Base-by-base conservation (phyloP, 2,113 vertebrate species). In the Diphyllodes magnificus region DNA sequence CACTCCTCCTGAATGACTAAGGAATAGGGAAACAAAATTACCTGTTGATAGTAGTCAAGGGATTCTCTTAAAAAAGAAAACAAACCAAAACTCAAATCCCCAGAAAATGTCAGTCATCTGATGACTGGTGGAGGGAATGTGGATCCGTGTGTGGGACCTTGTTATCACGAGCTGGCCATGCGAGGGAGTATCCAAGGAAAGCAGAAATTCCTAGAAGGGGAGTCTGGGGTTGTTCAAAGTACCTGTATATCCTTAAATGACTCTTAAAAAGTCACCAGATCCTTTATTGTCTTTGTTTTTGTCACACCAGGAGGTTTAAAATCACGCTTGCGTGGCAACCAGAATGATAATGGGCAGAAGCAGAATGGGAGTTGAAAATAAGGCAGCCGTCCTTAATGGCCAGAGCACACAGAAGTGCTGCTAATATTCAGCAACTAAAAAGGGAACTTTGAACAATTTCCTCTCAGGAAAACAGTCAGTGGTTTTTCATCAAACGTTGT, bases 31-130 rank as follows among this genome's bases (percentile, higher is more conserved):
- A 66, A 56, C 15, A 30, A 87, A 71, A 71, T 33, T 5, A 19
- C 5, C 2, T 12, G 4, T 39, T 7, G 18, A n/a, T 28, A 37
- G 11, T 37, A 15, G 18, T 47, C 0, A 1, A 63, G 21, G 5
- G 7, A 49, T 39, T 73, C 13, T 24, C 10, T 35, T 42, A 2
- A 33, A 11, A 21, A 15, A n/a, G 9, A 35, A 6, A 27, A 37
- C 18, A 37, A 37, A 47, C 22, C 18, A 50, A 50, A 70, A 49
- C 6, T 42, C 42, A 42, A 78, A 35, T 2, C 0, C 0, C 6
- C 25, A 64, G 49, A 59, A 77, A 70, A 59, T n/a, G 11, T 6
- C 24, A 53, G 2, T 64, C 10, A 5, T 33, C 22, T 75, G 66
- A 17, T 13, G 23, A 11, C 9, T 57, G 24, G 2, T 40, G n/a